Evolutionary conservation across 53 echinoderm and acorn worm species (phyloP).

Genomic region (Temnopleurus reevesii): DNA sequence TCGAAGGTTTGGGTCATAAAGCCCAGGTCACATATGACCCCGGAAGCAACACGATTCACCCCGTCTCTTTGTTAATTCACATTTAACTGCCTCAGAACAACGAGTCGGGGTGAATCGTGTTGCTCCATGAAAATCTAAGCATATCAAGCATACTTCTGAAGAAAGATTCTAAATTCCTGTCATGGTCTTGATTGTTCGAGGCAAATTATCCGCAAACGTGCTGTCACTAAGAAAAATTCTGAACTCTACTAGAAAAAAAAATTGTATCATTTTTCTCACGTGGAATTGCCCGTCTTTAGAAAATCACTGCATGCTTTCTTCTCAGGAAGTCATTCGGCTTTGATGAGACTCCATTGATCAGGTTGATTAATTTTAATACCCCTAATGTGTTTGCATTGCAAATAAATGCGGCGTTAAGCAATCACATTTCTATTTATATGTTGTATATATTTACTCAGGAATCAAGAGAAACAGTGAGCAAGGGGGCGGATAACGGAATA

Average conservation of each 20-base stretch:
- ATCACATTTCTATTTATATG: background rate
- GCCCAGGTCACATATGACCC: too few relatives aligned
- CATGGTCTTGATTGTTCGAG: too few relatives aligned
- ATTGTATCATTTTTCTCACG: background rate
- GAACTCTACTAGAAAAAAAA: background rate
- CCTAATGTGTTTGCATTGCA: slow-evolving; percentile 3
- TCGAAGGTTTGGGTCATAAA: too few relatives aligned
- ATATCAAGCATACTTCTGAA: too few relatives aligned
- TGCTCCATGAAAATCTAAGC: too few relatives aligned
- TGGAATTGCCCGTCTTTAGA: background rate
- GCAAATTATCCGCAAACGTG: too few relatives aligned
- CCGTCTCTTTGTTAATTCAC: too few relatives aligned
- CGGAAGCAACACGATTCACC: too few relatives aligned
- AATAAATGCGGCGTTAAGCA: background rate
- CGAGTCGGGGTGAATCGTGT: too few relatives aligned
- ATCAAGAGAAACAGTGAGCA: background rate
- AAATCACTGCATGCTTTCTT: background rate
- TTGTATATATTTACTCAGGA: background rate
- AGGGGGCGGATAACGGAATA: background rate
- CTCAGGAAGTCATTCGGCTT: background rate
- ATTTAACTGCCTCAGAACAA: too few relatives aligned
- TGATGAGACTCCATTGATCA: background rate
- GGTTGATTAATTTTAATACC: background rate
- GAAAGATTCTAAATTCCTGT: too few relatives aligned
- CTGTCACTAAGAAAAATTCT: too few relatives aligned